These are phyloP conservation scores for Ormyrus nitidulus DNA, from an alignment of 2,888 invertebrate genomes.

Conservation along the genomic window DNA sequence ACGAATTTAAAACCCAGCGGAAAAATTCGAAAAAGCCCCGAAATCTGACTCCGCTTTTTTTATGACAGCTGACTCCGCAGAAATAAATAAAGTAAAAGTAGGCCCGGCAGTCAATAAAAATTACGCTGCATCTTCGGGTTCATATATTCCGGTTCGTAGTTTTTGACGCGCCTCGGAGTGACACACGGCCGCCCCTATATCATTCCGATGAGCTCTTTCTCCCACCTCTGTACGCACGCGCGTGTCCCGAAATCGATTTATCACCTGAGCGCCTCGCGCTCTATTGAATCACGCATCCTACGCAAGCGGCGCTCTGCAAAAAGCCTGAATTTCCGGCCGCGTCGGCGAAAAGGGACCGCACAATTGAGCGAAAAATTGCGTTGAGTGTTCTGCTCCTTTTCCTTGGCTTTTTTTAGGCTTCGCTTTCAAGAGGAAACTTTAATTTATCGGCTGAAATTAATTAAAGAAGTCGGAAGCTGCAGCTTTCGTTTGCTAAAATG, in stretches of 20 bases:
- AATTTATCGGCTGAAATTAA: slow-evolving; percentile 48
- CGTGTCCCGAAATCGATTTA: slow-evolving; percentile 25
- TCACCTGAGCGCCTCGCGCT: slow-evolving; percentile 18
- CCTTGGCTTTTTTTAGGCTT: background rate
- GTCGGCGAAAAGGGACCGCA: background rate
- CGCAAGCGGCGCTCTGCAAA: background rate
- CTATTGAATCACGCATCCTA: slow-evolving; percentile 7
- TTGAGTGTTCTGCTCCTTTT: too few species aligned
- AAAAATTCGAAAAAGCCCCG: background rate
- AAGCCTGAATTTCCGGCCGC: background rate
- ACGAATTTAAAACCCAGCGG: background rate
- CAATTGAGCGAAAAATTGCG: too few species aligned
- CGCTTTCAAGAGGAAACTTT: slow-evolving; percentile 14
- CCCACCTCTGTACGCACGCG: background rate
- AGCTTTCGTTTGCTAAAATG: slow-evolving; percentile 41
- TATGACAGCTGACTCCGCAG: slow-evolving; percentile 12
- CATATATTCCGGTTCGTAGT: slow-evolving; percentile 4
- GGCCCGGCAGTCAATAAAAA: slow-evolving; percentile 18
- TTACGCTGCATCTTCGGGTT: slow-evolving; percentile 19
- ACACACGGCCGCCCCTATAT: slow-evolving; percentile 4
- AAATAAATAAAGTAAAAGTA: background rate
- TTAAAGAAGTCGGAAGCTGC: slow-evolving; percentile 9
- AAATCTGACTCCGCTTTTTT: background rate
- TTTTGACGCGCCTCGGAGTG: slow-evolving; percentile 30
- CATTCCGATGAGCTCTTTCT: slow-evolving; percentile 8